phyloP scores from a whole-genome alignment of 2,797 vertebrate genomes.

The Bucorvus abyssinicus region DNA sequence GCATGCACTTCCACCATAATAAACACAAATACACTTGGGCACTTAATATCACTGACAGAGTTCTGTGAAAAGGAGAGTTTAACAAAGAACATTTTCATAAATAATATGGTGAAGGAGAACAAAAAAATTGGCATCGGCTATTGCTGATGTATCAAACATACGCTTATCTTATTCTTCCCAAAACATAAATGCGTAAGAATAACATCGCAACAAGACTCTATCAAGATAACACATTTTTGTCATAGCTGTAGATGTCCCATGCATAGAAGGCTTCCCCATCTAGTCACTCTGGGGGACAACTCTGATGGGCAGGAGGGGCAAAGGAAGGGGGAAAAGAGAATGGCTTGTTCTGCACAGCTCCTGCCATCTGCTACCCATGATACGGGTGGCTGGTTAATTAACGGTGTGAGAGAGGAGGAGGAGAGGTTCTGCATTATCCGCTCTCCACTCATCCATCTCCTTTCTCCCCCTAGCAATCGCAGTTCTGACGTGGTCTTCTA shows the following conservation, averaged over 20 bases:
- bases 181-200: not conserved
- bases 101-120: not conserved
- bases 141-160: not conserved
- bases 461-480: not conserved
- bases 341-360: not conserved
- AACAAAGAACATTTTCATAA: not conserved
- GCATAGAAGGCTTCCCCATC: not conserved
- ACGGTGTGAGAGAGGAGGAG: not conserved
- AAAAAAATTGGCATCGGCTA: not conserved
- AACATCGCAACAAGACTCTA: not conserved
- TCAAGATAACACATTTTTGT: not conserved
- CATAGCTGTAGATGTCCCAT: not conserved
- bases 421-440: not conserved
- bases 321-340: not conserved
- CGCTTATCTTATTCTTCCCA: not conserved
- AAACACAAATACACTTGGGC: slow-evolving; percentile 30
- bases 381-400: not conserved
- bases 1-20: not conserved
- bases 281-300: not conserved
- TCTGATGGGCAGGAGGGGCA: not conserved
- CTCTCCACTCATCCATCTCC: not conserved
- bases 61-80: not conserved
- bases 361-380: not conserved
- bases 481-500: not conserved
- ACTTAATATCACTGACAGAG: not conserved